Conservation (phyloP, 1,140 invertebrate species). For the Neodiprion pinetum region DNA sequence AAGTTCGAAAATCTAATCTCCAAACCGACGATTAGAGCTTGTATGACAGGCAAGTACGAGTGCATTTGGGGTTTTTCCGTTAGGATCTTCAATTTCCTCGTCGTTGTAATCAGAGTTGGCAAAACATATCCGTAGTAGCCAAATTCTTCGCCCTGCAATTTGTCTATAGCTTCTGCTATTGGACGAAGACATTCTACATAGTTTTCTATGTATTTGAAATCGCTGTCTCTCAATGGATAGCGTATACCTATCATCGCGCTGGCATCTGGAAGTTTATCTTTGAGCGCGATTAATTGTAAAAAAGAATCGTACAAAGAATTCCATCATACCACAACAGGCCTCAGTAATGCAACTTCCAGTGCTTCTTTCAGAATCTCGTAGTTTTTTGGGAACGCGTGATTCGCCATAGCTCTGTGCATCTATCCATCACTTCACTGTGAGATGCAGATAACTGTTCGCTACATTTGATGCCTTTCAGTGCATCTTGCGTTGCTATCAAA, state of each 20-base stretch:
- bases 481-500: constrained; percentile 13
- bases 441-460: constrained; percentile 5
- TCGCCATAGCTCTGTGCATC: constrained; percentile 13
- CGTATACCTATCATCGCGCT: constrained; percentile 9
- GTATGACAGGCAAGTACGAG: constrained; percentile 10
- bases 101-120: constrained; percentile 11
- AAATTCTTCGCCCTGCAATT: constrained; percentile 24
- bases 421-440: constrained; percentile 8
- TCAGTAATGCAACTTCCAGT: constrained; percentile 8
- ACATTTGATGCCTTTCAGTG: not conserved
- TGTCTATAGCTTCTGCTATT: constrained; percentile 29
- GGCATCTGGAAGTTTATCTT: constrained; percentile 13
- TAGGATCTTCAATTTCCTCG: not conserved
- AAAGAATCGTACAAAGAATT: constrained; percentile 16
- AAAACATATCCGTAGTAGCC: constrained; percentile 27
- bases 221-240: constrained; percentile 11
- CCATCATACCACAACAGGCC: constrained; percentile 11
- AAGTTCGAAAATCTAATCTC: constrained; percentile 17
- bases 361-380: not conserved
- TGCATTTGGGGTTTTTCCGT: constrained; percentile 2
- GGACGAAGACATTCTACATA: constrained; percentile 27
- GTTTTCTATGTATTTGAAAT: constrained; percentile 20
- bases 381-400: constrained; percentile 16
- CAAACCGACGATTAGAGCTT: constrained; percentile 7
- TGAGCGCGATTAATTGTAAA: not conserved